These are phyloP conservation scores for Pseudochaenichthys georgianus DNA, from an alignment of 2,797 vertebrate species.

Conservation along the genomic window DNA sequence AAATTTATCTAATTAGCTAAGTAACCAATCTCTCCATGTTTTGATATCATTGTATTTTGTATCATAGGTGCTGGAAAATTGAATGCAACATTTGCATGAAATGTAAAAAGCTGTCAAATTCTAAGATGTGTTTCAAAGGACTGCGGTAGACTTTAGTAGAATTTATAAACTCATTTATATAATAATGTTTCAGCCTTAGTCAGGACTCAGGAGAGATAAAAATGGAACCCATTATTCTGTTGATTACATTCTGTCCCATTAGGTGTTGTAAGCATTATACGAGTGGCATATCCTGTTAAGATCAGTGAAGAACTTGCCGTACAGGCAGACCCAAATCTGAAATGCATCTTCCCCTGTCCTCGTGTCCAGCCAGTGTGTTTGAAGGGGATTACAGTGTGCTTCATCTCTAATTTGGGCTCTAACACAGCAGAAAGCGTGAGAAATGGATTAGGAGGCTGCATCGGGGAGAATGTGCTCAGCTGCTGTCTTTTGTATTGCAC, in stretches of 20 bases:
- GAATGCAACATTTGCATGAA: conserved; percentile 3
- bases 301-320: conserved; percentile 9
- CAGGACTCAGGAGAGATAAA: background rate
- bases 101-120: conserved; percentile 18
- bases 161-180: conserved; percentile 48
- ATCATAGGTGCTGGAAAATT: background rate
- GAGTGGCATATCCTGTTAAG: conserved; percentile 38
- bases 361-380: conserved; percentile 41
- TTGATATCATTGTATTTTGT: background rate
- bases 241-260: conserved; percentile 37
- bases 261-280: conserved; percentile 19
- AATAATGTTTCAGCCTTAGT: conserved; percentile 41
- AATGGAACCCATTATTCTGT: conserved; percentile 31
- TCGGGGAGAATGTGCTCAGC: conserved; percentile 57
- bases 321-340: conserved; percentile 28
- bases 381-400: conserved; percentile 36
- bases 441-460: conserved; percentile 62
- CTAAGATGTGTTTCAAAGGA: conserved; percentile 10
- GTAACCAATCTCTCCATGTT: background rate
- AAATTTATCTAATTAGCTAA: background rate
- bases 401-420: conserved; percentile 41
- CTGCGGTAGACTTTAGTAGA: conserved; percentile 6
- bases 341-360: conserved; percentile 35
- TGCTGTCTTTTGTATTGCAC: conserved; percentile 51
- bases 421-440: conserved; percentile 58